Evolutionary conservation across 2,797 vertebrate species (phyloP).

Genomic region (Centroberyx gerrardi): DNA sequence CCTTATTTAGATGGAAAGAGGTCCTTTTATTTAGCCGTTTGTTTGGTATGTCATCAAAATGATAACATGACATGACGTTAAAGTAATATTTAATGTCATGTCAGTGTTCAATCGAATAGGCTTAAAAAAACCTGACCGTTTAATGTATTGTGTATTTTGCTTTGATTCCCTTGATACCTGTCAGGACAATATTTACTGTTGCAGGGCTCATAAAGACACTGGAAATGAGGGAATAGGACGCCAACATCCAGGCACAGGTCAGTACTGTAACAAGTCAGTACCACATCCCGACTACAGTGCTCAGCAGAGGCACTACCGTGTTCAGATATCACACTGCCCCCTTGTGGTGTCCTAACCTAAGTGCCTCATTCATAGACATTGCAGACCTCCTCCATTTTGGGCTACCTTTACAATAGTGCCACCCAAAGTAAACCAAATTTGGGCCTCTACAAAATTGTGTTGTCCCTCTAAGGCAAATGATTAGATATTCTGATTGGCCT

Average conservation of each 20-base stretch:
- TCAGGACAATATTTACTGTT: background rate
- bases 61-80: background rate
- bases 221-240: background rate
- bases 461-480: too few relatives aligned
- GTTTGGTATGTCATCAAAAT: background rate
- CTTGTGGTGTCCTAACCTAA: conserved; percentile 41
- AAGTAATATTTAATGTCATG: too few relatives aligned
- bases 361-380: background rate
- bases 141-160: background rate
- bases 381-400: conserved; percentile 66
- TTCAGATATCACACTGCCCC: conserved; percentile 38
- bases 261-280: too few relatives aligned
- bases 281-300: background rate
- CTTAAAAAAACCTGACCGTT: background rate
- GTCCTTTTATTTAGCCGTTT: background rate
- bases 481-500: background rate
- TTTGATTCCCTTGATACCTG: background rate
- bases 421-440: background rate
- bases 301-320: background rate
- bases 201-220: background rate
- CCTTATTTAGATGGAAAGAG: background rate
- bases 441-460: background rate
- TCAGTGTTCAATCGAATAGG: background rate
- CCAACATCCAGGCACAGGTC: conserved; percentile 25
- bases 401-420: background rate